A percentile compares a stretch with the other conserved stretches of the same genome.
Evolutionary conservation across 2,113 vertebrate species (phyloP).

Genomic region (Eptesicus fuscus): DNA sequence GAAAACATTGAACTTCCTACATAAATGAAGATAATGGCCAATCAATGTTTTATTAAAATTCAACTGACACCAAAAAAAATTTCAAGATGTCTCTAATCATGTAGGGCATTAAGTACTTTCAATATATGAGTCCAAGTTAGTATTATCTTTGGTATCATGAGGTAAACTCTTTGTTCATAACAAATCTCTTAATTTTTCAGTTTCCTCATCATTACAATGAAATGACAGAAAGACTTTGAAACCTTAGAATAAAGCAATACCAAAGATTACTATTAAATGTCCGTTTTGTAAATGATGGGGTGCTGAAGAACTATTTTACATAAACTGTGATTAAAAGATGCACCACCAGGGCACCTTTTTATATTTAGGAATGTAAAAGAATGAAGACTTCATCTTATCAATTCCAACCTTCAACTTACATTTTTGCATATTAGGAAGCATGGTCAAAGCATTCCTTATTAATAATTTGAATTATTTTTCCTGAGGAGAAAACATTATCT

Average conservation of each 20-base stretch:
- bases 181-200: not conserved
- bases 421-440: not conserved
- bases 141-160: not conserved
- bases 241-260: not conserved
- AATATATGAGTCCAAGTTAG: not conserved
- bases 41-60: not conserved
- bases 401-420: not conserved
- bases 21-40: not conserved
- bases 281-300: not conserved
- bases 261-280: not conserved
- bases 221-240: slow-evolving; percentile 6
- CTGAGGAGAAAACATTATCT: not conserved
- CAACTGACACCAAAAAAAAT: not conserved
- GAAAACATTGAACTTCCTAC: not conserved
- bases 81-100: not conserved
- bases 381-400: not conserved
- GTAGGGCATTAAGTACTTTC: not conserved
- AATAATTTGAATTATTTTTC: not conserved
- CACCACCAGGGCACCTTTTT: not conserved
- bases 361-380: not conserved
- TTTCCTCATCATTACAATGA: not conserved
- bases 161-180: not conserved
- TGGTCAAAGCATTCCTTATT: not conserved
- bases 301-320: not conserved
- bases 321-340: not conserved